These are phyloP conservation scores for Hymenopus coronatus DNA, from an alignment of 2,888 invertebrate species.

Conservation along the genomic window DNA sequence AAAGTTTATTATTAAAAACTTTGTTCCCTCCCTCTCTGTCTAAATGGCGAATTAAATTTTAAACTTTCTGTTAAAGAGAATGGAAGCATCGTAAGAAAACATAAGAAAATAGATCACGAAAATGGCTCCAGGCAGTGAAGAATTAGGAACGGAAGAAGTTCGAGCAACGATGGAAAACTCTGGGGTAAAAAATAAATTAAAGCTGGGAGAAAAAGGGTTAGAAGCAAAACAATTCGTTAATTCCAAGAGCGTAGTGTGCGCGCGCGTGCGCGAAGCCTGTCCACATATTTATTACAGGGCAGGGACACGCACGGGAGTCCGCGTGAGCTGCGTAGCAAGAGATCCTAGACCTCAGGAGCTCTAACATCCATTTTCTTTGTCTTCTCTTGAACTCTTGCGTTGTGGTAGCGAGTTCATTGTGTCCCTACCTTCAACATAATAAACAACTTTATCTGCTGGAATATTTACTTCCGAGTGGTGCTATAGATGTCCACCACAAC, in stretches of 20 bases:
- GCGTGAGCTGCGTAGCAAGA: not conserved
- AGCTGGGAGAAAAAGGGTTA: not conserved
- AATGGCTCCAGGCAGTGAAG: not conserved
- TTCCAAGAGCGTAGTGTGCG: not conserved
- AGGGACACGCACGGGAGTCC: not conserved
- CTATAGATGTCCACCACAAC: too few species aligned
- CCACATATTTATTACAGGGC: not conserved
- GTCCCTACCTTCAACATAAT: too few species aligned
- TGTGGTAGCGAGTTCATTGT: too few species aligned
- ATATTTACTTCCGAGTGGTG: too few species aligned
- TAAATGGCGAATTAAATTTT: not conserved
- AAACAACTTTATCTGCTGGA: too few species aligned
- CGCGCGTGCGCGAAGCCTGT: not conserved
- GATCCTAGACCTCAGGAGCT: too few species aligned
- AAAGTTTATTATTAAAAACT: not conserved
- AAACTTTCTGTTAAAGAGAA: not conserved
- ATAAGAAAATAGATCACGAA: not conserved
- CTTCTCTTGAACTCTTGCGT: not conserved
- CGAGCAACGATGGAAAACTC: not conserved
- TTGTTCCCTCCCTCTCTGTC: not conserved
- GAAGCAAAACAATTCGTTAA: not conserved
- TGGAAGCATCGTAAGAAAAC: not conserved
- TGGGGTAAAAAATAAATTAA: not conserved
- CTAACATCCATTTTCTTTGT: not conserved
- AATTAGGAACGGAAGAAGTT: not conserved